Base-by-base conservation (phyloP, 2,797 vertebrate species). In the Diglossa cyanea region DNA sequence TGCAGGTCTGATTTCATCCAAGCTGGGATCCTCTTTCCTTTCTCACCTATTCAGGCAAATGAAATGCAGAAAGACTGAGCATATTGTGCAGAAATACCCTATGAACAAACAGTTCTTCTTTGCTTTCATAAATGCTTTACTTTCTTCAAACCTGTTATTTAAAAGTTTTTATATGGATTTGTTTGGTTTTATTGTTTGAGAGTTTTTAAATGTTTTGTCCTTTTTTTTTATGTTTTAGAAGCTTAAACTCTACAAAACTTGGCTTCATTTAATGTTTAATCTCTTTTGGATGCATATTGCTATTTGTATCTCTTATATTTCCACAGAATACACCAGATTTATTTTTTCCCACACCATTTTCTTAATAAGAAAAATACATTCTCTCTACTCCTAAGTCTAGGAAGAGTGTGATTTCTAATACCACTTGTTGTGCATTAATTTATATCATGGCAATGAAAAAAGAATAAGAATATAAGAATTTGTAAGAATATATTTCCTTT, bases 1-100 rank as follows among this genome's bases (percentile, higher is more conserved):
- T 96, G 93, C 96, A 95, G 83, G 76, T 84, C 62, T 96, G 86
- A 96, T 95, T 97, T 97, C 58, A 92, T 85, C 81, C 62, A 87
- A 72, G 33, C 67, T 95, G 73, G 16, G 26, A 92, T 91, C 62
- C 48, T 90, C 47, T 92, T 95, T 89, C 48, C 17, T 61, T 84
- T 86, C 35, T 16, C 42, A 37, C 45, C 23, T 70, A 58, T 70
- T 95, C 91, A 95, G n/a, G 5, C 57, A 72, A 81, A 83, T 92
- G 54, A 90, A 80, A 92, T 84, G 45, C 66, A 67, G 40, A 45
- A 87, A 70, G 26, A 40, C 61, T 24, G 24, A 92, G 51, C 7
- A 17, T 53, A 83, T 74, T 85, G 57, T 83, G 76, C 50, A 88
- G 75, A 79, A 85, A 85, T 60, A 60, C 8, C 25, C 26, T 45